Evolutionary conservation across 2,888 invertebrate genomes (phyloP).

Genomic region (Tetramorium bicarinatum): DNA sequence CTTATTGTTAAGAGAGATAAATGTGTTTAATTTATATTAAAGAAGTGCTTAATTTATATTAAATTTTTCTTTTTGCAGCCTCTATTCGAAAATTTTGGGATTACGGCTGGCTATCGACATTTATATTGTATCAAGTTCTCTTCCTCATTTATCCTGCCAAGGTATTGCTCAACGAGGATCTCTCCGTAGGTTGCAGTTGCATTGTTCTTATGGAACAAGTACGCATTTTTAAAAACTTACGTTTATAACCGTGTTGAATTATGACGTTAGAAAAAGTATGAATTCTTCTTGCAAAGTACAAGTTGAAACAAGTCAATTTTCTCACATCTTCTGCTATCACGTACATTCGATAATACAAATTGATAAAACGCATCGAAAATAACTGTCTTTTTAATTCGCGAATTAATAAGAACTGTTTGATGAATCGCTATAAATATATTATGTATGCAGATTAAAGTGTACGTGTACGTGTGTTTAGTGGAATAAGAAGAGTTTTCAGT

Average conservation of each 20-base stretch:
- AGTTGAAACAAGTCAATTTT: not conserved
- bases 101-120: conserved; percentile 81
- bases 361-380: not conserved
- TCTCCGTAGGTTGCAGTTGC: conserved; percentile 88
- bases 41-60: too few species aligned
- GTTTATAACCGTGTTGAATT: not conserved
- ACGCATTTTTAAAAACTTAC: conserved; percentile 58
- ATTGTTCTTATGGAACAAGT: conserved; percentile 89
- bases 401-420: not conserved
- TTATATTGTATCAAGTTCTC: conserved; percentile 83
- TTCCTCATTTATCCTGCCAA: conserved; percentile 86
- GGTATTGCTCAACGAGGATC: conserved; percentile 84
- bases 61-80: conserved; percentile 80
- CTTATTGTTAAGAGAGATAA: not conserved
- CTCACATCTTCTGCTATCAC: not conserved
- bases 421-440: not conserved
- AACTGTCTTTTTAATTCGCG: not conserved
- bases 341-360: not conserved
- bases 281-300: not conserved
- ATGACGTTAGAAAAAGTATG: not conserved
- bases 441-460: not conserved
- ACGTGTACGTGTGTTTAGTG: not conserved
- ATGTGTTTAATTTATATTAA: not conserved
- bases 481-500: not conserved
- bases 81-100: conserved; percentile 84